phyloP scores from a whole-genome alignment of 2,797 vertebrate genomes.

The Coracias cyanogaster region DNA sequence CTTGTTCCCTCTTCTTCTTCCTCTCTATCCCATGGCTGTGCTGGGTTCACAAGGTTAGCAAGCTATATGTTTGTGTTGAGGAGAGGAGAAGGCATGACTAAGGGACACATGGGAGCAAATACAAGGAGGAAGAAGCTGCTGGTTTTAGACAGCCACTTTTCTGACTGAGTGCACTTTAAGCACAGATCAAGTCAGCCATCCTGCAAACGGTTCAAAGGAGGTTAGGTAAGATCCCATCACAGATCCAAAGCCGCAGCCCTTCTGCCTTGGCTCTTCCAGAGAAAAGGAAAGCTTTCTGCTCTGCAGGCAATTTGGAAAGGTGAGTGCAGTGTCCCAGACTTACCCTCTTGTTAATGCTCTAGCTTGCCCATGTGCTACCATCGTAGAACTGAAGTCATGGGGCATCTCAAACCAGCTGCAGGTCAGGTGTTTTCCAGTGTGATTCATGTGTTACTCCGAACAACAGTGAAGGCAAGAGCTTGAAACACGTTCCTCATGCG shows the following conservation, averaged over 20 bases:
- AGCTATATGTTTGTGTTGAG: neutral
- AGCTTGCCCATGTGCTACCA: neutral
- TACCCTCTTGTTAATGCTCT: neutral
- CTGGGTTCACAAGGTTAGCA: neutral
- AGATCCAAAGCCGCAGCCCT: neutral
- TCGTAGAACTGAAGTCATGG: neutral
- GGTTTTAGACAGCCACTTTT: neutral
- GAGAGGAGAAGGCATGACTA: neutral
- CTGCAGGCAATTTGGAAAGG: neutral
- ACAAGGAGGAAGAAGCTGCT: neutral
- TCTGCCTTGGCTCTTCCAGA: neutral
- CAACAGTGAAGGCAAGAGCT: neutral
- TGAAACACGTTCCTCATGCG: neutral
- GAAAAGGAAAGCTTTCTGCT: neutral
- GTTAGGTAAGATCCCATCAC: neutral
- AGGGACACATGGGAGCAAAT: neutral
- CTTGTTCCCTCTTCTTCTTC: neutral
- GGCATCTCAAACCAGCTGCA: neutral
- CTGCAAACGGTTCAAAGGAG: neutral
- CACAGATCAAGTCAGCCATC: neutral
- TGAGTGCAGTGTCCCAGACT: neutral
- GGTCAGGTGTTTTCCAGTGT: neutral
- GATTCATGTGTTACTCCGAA: neutral
- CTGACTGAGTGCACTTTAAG: slow-evolving; percentile 3
- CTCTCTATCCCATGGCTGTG: neutral